A percentile compares a stretch with the other conserved stretches of the same genome.
Evolutionary conservation across 2,797 vertebrate genomes (phyloP).

Genomic region (Cuculus canorus): DNA sequence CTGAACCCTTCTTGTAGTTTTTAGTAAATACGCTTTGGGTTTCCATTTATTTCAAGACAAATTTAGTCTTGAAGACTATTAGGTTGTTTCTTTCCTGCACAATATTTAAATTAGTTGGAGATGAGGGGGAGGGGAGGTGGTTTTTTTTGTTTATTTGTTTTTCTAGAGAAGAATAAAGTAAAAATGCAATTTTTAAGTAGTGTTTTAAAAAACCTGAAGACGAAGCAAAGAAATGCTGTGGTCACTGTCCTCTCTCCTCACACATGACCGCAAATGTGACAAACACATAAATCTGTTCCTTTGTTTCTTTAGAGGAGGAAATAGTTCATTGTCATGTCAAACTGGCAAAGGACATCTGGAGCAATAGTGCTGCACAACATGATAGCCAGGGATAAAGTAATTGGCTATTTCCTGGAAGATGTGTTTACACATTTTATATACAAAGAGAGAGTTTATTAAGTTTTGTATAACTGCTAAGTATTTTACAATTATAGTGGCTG

Average conservation of each 20-base stretch:
- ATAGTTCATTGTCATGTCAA: neutral
- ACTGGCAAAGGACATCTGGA: neutral
- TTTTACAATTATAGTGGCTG: neutral
- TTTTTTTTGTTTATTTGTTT: neutral
- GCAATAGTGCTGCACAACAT: neutral
- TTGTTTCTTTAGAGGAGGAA: neutral
- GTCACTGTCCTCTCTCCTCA: neutral
- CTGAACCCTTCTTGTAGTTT: neutral
- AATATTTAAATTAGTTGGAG: neutral
- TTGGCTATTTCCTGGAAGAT: neutral
- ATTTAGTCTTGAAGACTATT: neutral
- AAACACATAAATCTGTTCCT: neutral
- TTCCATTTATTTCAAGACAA: neutral
- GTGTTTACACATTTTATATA: neutral
- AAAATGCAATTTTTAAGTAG: neutral
- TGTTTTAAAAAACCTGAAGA: neutral
- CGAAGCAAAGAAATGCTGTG: neutral
- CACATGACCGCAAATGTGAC: neutral
- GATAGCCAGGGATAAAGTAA: neutral
- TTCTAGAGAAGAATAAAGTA: neutral
- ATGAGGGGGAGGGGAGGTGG: neutral
- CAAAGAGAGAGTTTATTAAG: neutral
- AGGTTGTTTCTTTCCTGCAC: neutral
- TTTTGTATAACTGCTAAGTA: neutral
- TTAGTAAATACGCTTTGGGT: neutral